Evolutionary conservation across 2,797 vertebrate genomes (phyloP).

Genomic region (Paramormyrops hopkinsi): DNA sequence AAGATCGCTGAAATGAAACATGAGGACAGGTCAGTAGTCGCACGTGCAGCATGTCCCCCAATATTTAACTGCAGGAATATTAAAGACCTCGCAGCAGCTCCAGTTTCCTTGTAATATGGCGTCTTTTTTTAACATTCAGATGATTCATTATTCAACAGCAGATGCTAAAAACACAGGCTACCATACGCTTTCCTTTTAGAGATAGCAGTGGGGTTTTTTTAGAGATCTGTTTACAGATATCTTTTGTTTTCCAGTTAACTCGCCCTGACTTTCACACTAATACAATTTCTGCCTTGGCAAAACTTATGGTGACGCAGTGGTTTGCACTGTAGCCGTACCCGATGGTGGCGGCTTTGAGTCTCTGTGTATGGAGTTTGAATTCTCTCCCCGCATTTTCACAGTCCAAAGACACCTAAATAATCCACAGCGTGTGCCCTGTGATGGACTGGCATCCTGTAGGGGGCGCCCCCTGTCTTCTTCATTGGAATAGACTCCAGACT

Average conservation of each 20-base stretch:
- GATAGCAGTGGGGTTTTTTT: background rate
- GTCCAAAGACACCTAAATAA: background rate
- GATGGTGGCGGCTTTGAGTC: background rate
- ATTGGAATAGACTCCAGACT: background rate
- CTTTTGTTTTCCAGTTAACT: background rate
- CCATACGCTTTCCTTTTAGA: background rate
- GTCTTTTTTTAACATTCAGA: background rate
- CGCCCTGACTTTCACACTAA: background rate
- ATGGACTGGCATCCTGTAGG: background rate
- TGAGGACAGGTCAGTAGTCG: background rate
- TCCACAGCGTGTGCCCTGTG: background rate
- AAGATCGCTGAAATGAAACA: background rate
- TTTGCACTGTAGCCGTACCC: background rate
- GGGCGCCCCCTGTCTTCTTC: background rate
- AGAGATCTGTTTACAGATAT: background rate
- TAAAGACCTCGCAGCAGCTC: background rate
- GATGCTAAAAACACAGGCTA: background rate
- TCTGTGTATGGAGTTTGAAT: background rate
- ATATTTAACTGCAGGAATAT: background rate
- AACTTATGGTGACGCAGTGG: background rate
- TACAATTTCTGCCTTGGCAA: background rate
- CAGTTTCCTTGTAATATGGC: background rate
- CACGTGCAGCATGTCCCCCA: background rate
- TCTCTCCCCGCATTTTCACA: background rate
- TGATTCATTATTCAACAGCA: background rate